These are phyloP conservation scores for Grammomys surdaster DNA, from an alignment of 2,113 vertebrate genomes.

Conservation along the genomic window DNA sequence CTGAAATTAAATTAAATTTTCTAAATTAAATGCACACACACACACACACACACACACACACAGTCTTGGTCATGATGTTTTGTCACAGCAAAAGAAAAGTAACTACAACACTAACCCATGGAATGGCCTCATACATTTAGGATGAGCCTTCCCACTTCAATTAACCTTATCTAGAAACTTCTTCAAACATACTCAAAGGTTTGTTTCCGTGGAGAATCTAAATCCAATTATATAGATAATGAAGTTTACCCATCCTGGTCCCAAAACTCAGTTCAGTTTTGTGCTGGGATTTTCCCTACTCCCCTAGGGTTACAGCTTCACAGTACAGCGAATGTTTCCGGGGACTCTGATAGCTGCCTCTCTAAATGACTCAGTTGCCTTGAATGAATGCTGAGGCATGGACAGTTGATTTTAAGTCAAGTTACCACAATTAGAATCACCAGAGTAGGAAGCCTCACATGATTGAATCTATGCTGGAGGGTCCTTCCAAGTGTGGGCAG, in stretches of 20 bases:
- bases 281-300: not conserved
- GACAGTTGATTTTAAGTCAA: not conserved
- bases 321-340: not conserved
- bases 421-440: not conserved
- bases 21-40: not conserved
- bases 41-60: too few species aligned
- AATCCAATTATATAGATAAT: not conserved
- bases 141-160: not conserved
- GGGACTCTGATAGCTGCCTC: not conserved
- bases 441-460: not conserved
- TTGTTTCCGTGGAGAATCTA: not conserved
- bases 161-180: not conserved
- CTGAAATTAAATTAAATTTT: not conserved
- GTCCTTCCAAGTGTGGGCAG: accelerated
- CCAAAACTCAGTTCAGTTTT: not conserved
- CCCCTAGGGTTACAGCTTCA: not conserved
- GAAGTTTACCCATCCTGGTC: not conserved
- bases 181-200: not conserved
- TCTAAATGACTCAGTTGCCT: not conserved
- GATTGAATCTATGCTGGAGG: not conserved
- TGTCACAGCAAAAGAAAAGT: not conserved
- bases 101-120: not conserved
- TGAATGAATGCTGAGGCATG: not conserved
- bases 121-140: too few species aligned
- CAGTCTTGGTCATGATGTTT: not conserved